Conservation (phyloP, 2,888 invertebrate genomes). For the Eupithecia subfuscata region DNA sequence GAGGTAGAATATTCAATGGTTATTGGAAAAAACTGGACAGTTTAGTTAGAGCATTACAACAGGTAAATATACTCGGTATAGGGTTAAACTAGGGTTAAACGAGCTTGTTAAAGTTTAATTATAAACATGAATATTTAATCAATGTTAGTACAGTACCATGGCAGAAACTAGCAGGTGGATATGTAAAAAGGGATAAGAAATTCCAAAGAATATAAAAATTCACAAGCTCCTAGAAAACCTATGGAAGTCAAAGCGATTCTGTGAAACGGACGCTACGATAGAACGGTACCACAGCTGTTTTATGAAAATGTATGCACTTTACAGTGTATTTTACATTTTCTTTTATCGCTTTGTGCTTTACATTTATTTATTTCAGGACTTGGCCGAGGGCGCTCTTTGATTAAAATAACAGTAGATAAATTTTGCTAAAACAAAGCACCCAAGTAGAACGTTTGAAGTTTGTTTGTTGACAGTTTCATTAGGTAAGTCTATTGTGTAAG, state of each 20-base stretch:
- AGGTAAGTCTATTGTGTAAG: too few species aligned
- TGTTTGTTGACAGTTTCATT: too few species aligned
- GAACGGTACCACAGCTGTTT: constrained; percentile 13
- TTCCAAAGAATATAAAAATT: constrained; percentile 6
- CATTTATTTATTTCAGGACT: not conserved
- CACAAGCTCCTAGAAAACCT: constrained; percentile 10
- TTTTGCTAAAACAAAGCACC: not conserved
- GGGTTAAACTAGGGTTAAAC: too few species aligned
- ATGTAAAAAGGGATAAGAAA: not conserved
- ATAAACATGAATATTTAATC: too few species aligned
- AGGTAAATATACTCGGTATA: too few species aligned
- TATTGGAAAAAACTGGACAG: too few species aligned
- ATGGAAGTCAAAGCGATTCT: constrained; percentile 16
- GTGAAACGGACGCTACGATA: constrained; percentile 2
- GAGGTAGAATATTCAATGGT: too few species aligned
- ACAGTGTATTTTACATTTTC: constrained; percentile 2
- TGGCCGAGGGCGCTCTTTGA: not conserved
- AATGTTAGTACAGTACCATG: too few species aligned
- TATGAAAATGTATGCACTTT: constrained; percentile 15
- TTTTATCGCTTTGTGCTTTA: not conserved
- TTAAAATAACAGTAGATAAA: not conserved
- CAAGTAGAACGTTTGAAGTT: not conserved
- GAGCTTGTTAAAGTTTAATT: too few species aligned
- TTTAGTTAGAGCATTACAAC: too few species aligned
- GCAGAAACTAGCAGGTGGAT: too few species aligned